Evolutionary conservation across 2,888 invertebrate genomes (phyloP), one percentile per base, ranked within the genome.

Genomic region (Nephrotoma guestfalica): DNA sequence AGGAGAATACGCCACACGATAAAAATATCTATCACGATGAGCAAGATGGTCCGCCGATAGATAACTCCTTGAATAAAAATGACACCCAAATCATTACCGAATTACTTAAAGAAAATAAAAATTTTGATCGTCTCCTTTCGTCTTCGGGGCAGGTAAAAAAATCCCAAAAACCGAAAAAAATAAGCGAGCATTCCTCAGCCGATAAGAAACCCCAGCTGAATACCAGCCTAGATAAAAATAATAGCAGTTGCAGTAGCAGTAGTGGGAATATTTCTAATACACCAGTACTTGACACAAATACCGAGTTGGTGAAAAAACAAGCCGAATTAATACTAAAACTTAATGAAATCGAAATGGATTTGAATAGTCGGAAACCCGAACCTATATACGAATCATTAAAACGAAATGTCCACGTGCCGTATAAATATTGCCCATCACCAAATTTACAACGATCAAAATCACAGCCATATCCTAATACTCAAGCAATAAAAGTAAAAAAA

Each of bases 81-180:
- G 91, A 92, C 88, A 90, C 91, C 0, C 90, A 91, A 86, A 91
- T 97, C 86, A 96, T 97, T 86, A 95, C 96, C 0, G 96, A 96
- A 89, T 92, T 97, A 13, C 91, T 97, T 5, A 94, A 96, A 94
- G 95, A 96, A 90, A 96, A 96, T 89, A 93, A 95, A 88, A 96
- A 96, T 88, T 96, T 97, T 88, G 96, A 96, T 88, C 94, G 95
- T 88, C 93, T 96, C 83, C 92, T 96, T 41, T 96, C 95, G 88
- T 18, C 71, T 30, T 30, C 18, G 18, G 71, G 71, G 11, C 71
- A 6, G 9, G 11, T 11, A 2, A 71, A 71, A 9, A 71, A 71
- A 71, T 71, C 71, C 7, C 95, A 96, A 89, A 96, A 95, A 89
- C 94, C 95, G 88, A 93, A 91, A 90, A 91, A 90, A 30, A 89